Conservation (phyloP, 2,113 vertebrate genomes). For the Procavia capensis region DNA sequence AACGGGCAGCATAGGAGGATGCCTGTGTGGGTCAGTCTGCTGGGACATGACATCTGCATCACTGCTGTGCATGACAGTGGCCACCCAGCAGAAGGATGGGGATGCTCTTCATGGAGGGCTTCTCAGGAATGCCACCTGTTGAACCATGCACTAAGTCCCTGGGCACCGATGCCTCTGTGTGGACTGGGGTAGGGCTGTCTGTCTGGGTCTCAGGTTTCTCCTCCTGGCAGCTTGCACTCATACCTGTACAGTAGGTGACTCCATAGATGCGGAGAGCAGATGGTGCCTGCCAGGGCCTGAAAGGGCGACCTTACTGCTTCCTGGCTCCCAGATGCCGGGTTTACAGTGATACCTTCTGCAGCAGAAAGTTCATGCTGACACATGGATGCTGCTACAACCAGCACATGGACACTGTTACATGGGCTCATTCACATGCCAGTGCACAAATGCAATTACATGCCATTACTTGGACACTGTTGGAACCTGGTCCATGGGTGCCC, state of each 20-base stretch:
- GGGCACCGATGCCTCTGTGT: not conserved
- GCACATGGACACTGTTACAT: not conserved
- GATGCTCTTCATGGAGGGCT: not conserved
- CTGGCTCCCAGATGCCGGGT: not conserved
- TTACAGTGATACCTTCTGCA: not conserved
- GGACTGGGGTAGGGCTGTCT: not conserved
- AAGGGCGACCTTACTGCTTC: not conserved
- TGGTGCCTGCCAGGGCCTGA: not conserved
- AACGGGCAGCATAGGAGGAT: not conserved
- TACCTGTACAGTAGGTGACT: not conserved
- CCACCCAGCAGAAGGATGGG: not conserved
- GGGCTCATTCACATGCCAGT: too few species aligned
- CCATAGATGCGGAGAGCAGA: too few species aligned
- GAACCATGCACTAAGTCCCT: not conserved
- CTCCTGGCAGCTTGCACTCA: not conserved
- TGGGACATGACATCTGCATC: not conserved
- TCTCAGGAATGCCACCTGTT: not conserved
- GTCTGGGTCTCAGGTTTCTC: not conserved
- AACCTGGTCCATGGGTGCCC: not conserved
- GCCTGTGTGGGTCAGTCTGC: not conserved
- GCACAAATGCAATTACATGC: not conserved
- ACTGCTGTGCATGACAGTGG: not conserved
- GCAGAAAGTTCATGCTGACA: not conserved
- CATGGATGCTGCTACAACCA: not conserved
- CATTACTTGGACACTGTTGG: not conserved